These are phyloP conservation scores for Gambusia holbrooki DNA, from an alignment of 2,113 vertebrate genomes.

Conservation along the genomic window DNA sequence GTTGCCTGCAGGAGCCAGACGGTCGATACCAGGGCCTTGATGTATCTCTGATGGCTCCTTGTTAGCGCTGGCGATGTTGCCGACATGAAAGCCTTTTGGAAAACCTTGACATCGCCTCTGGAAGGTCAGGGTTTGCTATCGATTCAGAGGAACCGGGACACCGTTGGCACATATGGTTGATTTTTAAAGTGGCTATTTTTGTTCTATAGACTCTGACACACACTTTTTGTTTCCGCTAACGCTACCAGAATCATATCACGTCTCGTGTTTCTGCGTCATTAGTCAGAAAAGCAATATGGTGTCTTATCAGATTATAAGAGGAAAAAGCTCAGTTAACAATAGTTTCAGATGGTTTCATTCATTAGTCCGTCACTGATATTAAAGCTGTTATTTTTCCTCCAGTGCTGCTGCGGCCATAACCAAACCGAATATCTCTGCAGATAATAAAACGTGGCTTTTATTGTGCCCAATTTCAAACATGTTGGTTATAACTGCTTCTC, in stretches of 20 bases:
- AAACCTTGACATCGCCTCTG: conserved; percentile 37
- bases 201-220: neutral
- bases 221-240: neutral
- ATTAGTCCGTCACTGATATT: neutral
- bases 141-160: conserved; percentile 39
- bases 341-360: neutral
- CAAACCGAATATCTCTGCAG: neutral
- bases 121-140: conserved; percentile 63
- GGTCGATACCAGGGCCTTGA: conserved; percentile 42
- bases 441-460: neutral
- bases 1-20: conserved; percentile 16
- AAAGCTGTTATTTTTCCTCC: neutral
- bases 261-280: neutral
- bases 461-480: neutral
- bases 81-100: conserved; percentile 50
- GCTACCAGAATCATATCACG: too few relatives aligned
- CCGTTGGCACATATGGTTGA: conserved; percentile 11
- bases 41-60: conserved; percentile 36
- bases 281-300: neutral
- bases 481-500: neutral
- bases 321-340: neutral
- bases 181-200: conserved; percentile 5
- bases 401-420: neutral
- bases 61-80: conserved; percentile 54
- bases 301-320: neutral